A percentile compares a stretch with the other conserved stretches of the same genome.
phyloP scores from a whole-genome alignment of 2,797 vertebrate genomes.

The Phrynocephalus vlangalii region DNA sequence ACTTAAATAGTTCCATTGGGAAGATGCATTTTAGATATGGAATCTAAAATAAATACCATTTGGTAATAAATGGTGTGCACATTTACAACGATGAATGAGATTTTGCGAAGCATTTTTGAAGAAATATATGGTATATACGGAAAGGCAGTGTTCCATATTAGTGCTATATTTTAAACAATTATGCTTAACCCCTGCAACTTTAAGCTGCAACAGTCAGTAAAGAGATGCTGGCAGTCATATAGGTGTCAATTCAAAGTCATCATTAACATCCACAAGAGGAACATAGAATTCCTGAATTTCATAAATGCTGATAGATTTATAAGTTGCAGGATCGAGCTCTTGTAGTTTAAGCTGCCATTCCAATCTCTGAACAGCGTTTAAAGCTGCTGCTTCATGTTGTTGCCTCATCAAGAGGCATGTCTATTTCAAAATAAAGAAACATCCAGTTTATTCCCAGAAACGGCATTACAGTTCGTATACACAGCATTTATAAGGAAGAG shows the following conservation, averaged over 20 bases:
- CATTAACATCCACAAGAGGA: conserved; percentile 98
- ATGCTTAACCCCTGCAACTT: conserved; percentile 42
- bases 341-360: conserved; percentile 99
- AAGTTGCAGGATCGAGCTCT: conserved; percentile 95
- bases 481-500: not conserved
- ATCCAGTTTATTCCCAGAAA: conserved; percentile 10
- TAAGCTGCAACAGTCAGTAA: conserved; percentile 37
- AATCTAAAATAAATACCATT: conserved; percentile 63
- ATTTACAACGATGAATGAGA: conserved; percentile 54
- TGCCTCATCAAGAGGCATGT: conserved; percentile 99
- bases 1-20: conserved; percentile 67
- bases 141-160: conserved; percentile 67
- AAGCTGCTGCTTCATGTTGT: conserved; percentile 97
- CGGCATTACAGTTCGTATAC: not conserved
- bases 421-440: conserved; percentile 76
- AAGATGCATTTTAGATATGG: conserved; percentile 59
- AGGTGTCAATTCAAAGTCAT: conserved; percentile 97
- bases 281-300: conserved; percentile 99
- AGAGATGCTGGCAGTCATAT: conserved; percentile 83
- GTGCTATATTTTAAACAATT: conserved; percentile 60
- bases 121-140: conserved; percentile 58
- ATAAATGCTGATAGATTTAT: conserved; percentile 98
- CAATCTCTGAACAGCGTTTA: conserved; percentile 96
- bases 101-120: conserved; percentile 58
- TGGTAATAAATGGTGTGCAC: conserved; percentile 63